Evolutionary conservation across 23 tunicate genomes (phyloP).

Genomic region (Trididemnum nubilum): DNA sequence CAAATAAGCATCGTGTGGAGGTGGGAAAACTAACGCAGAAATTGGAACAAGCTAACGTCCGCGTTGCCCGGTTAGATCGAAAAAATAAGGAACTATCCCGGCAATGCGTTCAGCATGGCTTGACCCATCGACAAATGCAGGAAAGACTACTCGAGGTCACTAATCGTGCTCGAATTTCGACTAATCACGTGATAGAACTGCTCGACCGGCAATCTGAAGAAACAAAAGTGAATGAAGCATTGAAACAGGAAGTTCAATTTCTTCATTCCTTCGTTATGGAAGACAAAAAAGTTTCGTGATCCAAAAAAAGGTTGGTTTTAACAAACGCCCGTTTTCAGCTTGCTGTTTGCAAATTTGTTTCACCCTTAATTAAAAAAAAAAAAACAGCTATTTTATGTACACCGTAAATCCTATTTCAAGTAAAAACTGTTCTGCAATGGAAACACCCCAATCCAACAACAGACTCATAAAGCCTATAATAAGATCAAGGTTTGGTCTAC

Average conservation of each 20-base stretch:
- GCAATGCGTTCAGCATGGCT: slow-evolving; percentile 84
- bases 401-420: too few relatives aligned
- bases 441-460: too few relatives aligned
- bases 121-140: slow-evolving; percentile 74
- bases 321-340: not conserved
- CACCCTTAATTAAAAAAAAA: too few relatives aligned
- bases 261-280: slow-evolving; percentile 29
- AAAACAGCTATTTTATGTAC: too few relatives aligned
- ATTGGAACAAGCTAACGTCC: slow-evolving; percentile 1
- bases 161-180: slow-evolving; percentile 46
- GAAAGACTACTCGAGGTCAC: slow-evolving; percentile 47
- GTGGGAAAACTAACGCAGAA: slow-evolving; percentile 59
- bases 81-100: slow-evolving; percentile 67
- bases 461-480: too few relatives aligned
- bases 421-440: too few relatives aligned
- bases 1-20: slow-evolving; percentile 61
- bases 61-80: not conserved
- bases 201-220: slow-evolving; percentile 57
- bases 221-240: slow-evolving; percentile 39
- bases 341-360: too few relatives aligned
- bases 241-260: slow-evolving; percentile 62
- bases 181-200: slow-evolving; percentile 48
- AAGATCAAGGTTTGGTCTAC: too few relatives aligned
- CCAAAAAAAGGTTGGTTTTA: too few relatives aligned
- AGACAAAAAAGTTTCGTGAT: not conserved